Percentiles rank a stretch among this genome's conserved stretches.
phyloP scores from a whole-genome alignment of 2,113 vertebrate species.

The Prolemur simus region DNA sequence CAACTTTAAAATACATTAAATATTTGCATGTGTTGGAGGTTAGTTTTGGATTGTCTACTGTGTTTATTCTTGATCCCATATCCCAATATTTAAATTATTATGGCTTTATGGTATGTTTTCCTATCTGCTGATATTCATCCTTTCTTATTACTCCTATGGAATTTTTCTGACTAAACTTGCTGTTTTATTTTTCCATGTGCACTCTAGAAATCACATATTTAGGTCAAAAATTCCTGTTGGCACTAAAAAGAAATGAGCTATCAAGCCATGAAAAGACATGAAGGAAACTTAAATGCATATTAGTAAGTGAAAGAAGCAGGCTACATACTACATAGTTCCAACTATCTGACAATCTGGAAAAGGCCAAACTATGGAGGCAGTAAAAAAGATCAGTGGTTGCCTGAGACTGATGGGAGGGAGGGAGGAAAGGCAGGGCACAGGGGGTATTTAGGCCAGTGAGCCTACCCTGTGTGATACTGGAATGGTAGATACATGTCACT shows the following conservation, averaged over 20 bases:
- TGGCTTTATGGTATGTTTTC: background rate
- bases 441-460: background rate
- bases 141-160: background rate
- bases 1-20: background rate
- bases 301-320: background rate
- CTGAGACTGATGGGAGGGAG: too few relatives aligned
- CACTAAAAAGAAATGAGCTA: background rate
- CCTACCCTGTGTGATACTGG: background rate
- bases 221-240: background rate
- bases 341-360: background rate
- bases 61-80: background rate
- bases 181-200: background rate
- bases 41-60: background rate
- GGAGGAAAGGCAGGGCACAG: background rate
- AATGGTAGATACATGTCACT: fast-evolving
- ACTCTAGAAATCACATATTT: background rate
- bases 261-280: background rate
- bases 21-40: background rate
- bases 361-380: background rate
- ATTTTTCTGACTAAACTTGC: background rate
- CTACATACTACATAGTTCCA: background rate
- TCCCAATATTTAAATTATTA: background rate
- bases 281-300: background rate
- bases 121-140: background rate
- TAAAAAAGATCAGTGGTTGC: background rate